Conservation (phyloP, 2,113 vertebrate genomes). For the Leptocoma aspasia region DNA sequence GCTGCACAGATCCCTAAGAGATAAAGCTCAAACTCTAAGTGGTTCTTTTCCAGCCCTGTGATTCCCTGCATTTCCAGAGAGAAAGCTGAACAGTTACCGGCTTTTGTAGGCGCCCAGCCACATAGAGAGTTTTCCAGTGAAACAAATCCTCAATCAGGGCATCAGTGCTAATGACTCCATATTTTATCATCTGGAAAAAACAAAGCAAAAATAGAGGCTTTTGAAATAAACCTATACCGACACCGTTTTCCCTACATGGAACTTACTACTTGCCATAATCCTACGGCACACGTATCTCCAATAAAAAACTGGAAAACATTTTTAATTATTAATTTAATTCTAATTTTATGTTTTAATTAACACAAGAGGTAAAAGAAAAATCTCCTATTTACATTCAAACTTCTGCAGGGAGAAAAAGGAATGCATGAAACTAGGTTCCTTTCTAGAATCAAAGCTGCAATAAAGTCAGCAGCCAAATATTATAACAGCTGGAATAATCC, state of each 20-base stretch:
- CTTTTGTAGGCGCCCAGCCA: conserved; percentile 93
- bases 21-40: not conserved
- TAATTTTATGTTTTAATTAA: not conserved
- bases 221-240: not conserved
- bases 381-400: not conserved
- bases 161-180: conserved; percentile 90
- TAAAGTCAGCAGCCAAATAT: not conserved
- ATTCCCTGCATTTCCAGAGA: not conserved
- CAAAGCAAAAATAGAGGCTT: not conserved
- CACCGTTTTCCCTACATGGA: not conserved
- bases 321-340: too few relatives aligned
- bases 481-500: not conserved
- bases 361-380: not conserved
- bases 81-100: conserved; percentile 75
- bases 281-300: not conserved
- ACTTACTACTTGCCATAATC: not conserved
- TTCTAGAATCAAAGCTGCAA: not conserved
- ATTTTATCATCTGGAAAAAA: conserved; percentile 88
- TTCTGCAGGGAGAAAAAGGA: not conserved
- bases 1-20: not conserved
- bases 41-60: not conserved
- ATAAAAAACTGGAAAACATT: not conserved
- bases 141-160: conserved; percentile 87
- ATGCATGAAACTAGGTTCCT: not conserved
- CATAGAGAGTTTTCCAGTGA: conserved; percentile 91